phyloP scores from a whole-genome alignment of 2,113 vertebrate species.

The Azemiops feae region DNA sequence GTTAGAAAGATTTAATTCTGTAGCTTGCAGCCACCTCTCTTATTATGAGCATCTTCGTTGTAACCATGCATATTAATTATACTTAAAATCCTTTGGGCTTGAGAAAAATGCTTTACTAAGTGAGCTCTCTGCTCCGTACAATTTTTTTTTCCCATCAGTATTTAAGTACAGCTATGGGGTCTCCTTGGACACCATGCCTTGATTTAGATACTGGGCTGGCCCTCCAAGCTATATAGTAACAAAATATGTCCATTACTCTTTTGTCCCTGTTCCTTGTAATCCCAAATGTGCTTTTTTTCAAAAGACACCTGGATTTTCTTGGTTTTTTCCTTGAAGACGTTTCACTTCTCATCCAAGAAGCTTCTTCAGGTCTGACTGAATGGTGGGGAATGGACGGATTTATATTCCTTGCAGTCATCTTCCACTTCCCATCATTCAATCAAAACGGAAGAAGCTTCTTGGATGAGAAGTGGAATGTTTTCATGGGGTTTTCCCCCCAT shows the following conservation, averaged over 20 bases:
- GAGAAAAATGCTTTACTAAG: slow-evolving; percentile 31
- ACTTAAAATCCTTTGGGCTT: slow-evolving; percentile 45
- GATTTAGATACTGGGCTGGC: neutral
- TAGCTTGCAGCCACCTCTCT: slow-evolving; percentile 12
- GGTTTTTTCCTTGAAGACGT: no score
- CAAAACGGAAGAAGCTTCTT: no score
- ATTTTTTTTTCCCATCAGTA: slow-evolving; percentile 43
- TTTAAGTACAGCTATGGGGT: slow-evolving; percentile 2
- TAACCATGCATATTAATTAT: slow-evolving; percentile 49
- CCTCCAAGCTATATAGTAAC: neutral
- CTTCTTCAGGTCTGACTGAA: no score
- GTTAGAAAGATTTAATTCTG: neutral
- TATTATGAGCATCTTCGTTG: slow-evolving; percentile 34
- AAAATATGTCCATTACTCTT: no score
- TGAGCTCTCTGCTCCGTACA: slow-evolving; percentile 15
- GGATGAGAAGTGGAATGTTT: no score
- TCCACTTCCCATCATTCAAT: no score
- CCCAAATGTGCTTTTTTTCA: no score
- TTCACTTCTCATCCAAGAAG: no score
- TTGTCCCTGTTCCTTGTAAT: neutral
- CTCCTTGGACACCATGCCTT: neutral
- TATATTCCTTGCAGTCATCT: no score
- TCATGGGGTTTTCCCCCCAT: no score
- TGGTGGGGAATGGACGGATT: no score
- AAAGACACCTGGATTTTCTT: no score